Evolutionary conservation across 2,888 invertebrate genomes (phyloP).

Genomic region (Cloeon dipterum): DNA sequence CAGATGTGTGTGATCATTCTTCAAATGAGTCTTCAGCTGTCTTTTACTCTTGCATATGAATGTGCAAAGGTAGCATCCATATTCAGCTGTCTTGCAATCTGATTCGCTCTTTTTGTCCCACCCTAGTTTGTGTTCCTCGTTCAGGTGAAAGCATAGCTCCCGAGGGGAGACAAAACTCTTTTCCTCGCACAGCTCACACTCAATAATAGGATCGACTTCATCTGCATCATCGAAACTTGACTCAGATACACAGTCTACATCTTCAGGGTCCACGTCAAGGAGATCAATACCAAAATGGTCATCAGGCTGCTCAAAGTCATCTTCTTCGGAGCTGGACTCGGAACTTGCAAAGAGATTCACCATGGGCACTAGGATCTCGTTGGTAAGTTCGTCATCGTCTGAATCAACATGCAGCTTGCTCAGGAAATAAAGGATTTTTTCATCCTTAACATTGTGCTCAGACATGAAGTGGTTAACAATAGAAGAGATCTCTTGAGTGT

Average conservation of each 20-base stretch:
- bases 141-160: conserved; percentile 3
- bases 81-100: conserved; percentile 2
- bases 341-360: neutral
- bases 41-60: conserved; percentile 15
- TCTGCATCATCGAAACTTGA: conserved; percentile 21
- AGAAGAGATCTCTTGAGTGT: too few relatives aligned
- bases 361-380: neutral
- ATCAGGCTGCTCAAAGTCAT: too few relatives aligned
- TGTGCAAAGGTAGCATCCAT: conserved; percentile 8
- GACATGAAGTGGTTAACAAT: too few relatives aligned
- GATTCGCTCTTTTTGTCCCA: conserved; percentile 3
- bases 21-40: conserved; percentile 17
- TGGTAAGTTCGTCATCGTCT: too few relatives aligned
- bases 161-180: conserved; percentile 16
- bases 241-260: conserved; percentile 22
- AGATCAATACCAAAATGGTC: neutral
- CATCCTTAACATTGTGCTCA: too few relatives aligned
- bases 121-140: neutral
- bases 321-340: too few relatives aligned
- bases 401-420: too few relatives aligned
- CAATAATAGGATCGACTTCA: neutral
- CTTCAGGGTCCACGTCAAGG: conserved; percentile 17
- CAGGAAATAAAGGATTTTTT: too few relatives aligned
- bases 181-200: conserved; percentile 27
- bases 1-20: conserved; percentile 16